phyloP scores from a whole-genome alignment of 1,140 invertebrate species.

The Drosophila subpulchrella region DNA sequence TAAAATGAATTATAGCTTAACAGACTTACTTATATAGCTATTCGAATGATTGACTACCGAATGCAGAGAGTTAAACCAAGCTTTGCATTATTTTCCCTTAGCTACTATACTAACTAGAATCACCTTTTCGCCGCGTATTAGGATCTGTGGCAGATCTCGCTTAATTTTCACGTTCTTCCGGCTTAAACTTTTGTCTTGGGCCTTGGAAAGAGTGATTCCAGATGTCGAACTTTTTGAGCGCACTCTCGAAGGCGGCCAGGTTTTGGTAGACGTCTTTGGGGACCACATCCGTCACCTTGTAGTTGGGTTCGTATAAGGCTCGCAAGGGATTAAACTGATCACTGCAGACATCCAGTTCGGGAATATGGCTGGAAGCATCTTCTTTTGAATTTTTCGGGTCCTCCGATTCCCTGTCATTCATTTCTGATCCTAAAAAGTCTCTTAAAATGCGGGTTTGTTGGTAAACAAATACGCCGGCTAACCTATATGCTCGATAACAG shows the following conservation, averaged over 20 bases:
- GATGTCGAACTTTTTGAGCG: constrained; percentile 63
- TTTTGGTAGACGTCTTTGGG: constrained; percentile 78
- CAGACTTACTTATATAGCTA: no score
- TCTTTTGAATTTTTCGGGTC: not conserved
- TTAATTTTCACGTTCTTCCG: constrained; percentile 89
- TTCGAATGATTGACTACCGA: no score
- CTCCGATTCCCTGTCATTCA: not conserved
- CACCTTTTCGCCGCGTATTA: constrained; percentile 94
- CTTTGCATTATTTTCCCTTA: not conserved
- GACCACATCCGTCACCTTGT: constrained; percentile 84
- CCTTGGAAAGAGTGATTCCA: constrained; percentile 84
- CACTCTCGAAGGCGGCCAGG: constrained; percentile 76
- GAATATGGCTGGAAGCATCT: not conserved
- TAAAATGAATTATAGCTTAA: not conserved
- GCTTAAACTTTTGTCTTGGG: constrained; percentile 86
- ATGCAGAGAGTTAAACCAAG: not conserved
- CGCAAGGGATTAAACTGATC: constrained; percentile 89
- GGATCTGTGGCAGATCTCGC: constrained; percentile 90
- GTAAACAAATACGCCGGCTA: constrained; percentile 27
- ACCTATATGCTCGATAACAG: not conserved
- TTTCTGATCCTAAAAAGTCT: not conserved
- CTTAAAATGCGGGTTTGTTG: not conserved
- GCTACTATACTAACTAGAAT: constrained; percentile 76
- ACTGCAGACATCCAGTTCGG: constrained; percentile 87
- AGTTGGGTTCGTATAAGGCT: constrained; percentile 87